A percentile compares a stretch with the other conserved stretches of the same genome.
These are phyloP conservation scores for Ophioninae sp. DNA, from an alignment of 2,888 invertebrate species.

Conservation along the genomic window DNA sequence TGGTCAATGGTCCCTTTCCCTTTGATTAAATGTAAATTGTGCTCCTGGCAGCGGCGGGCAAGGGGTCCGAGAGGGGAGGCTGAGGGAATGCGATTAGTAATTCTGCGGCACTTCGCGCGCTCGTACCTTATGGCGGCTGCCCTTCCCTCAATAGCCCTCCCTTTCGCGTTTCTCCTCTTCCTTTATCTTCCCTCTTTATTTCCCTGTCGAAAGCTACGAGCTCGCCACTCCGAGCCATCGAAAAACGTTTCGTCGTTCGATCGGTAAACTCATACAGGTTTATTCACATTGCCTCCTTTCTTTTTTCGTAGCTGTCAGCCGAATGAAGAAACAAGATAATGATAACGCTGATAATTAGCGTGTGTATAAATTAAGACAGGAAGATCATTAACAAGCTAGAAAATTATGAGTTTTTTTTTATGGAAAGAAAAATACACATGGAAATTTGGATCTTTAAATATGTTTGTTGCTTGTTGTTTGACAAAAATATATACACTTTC, in stretches of 20 bases:
- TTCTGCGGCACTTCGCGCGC: conserved; percentile 71
- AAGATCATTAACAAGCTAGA: too few species aligned
- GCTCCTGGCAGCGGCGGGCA: conserved; percentile 59
- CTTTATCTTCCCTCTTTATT: not conserved
- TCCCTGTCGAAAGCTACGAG: not conserved
- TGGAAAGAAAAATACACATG: too few species aligned
- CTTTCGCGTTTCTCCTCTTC: not conserved
- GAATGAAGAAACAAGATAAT: too few species aligned
- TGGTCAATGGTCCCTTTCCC: conserved; percentile 78
- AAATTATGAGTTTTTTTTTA: too few species aligned
- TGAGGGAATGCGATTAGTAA: conserved; percentile 79
- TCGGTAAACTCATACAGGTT: not conserved
- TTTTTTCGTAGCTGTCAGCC: not conserved
- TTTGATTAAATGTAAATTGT: conserved; percentile 81
- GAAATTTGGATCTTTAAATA: too few species aligned
- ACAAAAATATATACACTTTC: too few species aligned
- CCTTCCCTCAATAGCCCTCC: not conserved
- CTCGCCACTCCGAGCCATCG: not conserved
- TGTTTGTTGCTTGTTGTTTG: too few species aligned
- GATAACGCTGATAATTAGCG: too few species aligned
- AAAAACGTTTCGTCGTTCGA: conserved; percentile 26
- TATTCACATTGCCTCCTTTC: not conserved
- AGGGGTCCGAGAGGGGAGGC: not conserved
- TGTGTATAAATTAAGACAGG: too few species aligned
- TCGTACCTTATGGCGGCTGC: conserved; percentile 63